Base-by-base conservation (phyloP, 1,140 invertebrate species). In the Sycophila sp. region DNA sequence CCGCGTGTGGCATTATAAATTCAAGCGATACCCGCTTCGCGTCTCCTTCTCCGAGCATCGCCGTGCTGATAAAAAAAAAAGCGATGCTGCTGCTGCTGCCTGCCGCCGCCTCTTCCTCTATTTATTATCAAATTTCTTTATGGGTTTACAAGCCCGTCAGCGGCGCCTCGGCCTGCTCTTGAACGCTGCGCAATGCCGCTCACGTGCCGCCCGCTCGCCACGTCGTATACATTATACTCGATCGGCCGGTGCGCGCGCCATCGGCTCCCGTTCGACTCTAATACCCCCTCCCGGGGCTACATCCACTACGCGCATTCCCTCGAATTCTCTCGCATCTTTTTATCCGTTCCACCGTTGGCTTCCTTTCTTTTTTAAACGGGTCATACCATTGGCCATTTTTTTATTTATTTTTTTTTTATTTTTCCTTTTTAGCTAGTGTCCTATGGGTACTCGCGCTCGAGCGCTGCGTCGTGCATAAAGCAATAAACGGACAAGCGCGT, bases 101-200 rank as follows among this genome's bases (percentile, higher is more conserved):
- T 38, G 30, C 19, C 51, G 36, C n/a, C 19, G 30, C 67, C 67
- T 69, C 65, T 67, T 22, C 8, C 42, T 77, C 74, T 81, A 83
- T 85, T 85, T 84, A 84, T 83, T 84, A 83, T 82, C 77, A 82
- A 82, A 85, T 85, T 84, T 84, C 82, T 85, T 85, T 85, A 84
- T 84, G 80, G 76, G 75, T 84, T 85, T 84, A 84, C 80, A 81
- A 83, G 81, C 73, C 77, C 78, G 79, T 83, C 78, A 80, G 77
- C 78, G 74, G 74, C 62, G 67, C 62, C 71, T 68, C 65, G 64
- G 47, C 69, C 59, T 64, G 71, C 69, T 59, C 45, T 53, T 71
- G 45, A 47, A 10, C 53, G 30, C 68, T 42, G 60, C 26, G 7
- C 60, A 11, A 4, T 49, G 28, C 4, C 26, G 15, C 58, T 45